Base-by-base conservation (phyloP, 2,888 invertebrate genomes). In the Sacculina carcini region DNA sequence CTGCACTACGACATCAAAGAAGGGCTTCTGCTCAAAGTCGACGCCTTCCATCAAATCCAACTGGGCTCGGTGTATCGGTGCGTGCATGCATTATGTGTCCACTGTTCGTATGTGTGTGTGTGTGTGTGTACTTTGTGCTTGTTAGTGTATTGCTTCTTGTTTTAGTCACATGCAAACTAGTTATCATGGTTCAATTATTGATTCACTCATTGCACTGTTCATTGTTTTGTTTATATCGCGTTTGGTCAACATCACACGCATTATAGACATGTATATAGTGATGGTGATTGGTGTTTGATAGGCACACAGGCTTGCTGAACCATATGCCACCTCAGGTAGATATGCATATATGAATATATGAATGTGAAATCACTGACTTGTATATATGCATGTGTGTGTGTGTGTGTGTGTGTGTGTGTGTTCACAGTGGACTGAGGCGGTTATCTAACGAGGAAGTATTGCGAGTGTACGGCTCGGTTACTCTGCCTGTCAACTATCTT, bases 1-100 rank as follows among this genome's bases (percentile, higher is more conserved):
- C 73, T 98, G n/a, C 96, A 96, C 67, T 96, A 90, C 70, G 96
- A 98, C 64, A 84, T 92, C 62, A 81, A 86, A 66, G 87, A 89
- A 67, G 90, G 94, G 3, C 69, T 92, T 14, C 70, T 96, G 24
- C 70, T 96, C 59, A 96, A 96, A 66, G 71, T 96, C 59, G 94
- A 96, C 67, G 86, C 89, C 2, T 96, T 92, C 66, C 73, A 92
- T 58, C 89, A 94, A 74, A 89, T 96, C 58, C 94, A 96, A 66
- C 74, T 87, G 63, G 94, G 89, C 46, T 79, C 89, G 1, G 90
- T 92, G 1, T 92, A 87, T 65, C 70, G 82, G 50, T 38, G 3
- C 28, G 39, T 26, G 34, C 26, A 32, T 42, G 40, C 21, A 52
- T 52, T 31, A 31, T 31, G 10, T 6, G 6, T 31, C 10, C 31